Conservation (phyloP, 1,140 invertebrate species). For the Neotoxoptera formosana region DNA sequence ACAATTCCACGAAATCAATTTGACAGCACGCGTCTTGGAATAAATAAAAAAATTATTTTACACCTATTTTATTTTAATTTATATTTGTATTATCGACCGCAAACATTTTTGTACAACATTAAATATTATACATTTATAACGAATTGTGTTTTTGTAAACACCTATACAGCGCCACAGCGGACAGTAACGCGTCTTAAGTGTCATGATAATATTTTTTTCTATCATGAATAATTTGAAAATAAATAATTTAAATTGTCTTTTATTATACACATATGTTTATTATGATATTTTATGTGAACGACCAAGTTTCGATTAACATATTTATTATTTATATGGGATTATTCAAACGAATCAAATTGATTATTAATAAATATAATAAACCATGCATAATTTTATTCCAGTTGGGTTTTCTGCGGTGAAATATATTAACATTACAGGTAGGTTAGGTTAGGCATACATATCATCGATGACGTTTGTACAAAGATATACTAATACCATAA, state of each 20-base stretch:
- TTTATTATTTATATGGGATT: not conserved
- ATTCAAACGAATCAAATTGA: not conserved
- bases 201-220: not conserved
- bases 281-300: not conserved
- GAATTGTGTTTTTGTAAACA: not conserved
- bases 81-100: not conserved
- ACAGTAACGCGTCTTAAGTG: not conserved
- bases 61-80: not conserved
- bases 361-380: constrained; percentile 21
- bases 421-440: not conserved
- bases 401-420: not conserved
- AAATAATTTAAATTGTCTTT: not conserved
- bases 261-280: not conserved
- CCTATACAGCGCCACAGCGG: not conserved
- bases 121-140: not conserved
- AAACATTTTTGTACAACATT: not conserved
- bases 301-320: not conserved
- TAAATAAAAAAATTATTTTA: not conserved
- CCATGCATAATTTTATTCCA: not conserved
- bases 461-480: not conserved
- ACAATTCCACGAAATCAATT: not conserved
- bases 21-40: not conserved
- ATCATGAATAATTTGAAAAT: not conserved
- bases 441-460: not conserved
- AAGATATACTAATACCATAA: not conserved